Base-by-base conservation (phyloP, 2,113 vertebrate species). In the Balaeniceps rex region DNA sequence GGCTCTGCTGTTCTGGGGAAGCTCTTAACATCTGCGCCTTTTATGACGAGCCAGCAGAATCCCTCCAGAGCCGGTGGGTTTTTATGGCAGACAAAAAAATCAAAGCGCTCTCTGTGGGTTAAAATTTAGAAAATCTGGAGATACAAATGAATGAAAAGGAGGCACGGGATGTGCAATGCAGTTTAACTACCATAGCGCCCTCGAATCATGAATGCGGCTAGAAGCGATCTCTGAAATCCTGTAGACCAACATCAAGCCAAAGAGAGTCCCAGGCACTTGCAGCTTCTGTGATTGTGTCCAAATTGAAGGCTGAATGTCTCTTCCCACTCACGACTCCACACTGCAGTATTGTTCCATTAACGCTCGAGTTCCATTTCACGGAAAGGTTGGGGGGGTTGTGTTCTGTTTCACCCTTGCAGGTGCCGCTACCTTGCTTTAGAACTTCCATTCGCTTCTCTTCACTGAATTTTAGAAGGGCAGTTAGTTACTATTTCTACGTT, bases 41-140 rank as follows among this genome's bases (percentile, higher is more conserved):
- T 96, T 28, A 38, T 84, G 77, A 28, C 3, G n/a, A 95, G 87
- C 69, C 94, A 81, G 90, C 77, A 82, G 74, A 78, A 79, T 71
- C 84, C 69, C 90, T 64, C 65, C 52, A 68, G 74, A 87, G 82
- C 52, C 0, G 0, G 55, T 51, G 90, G 57, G 69, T 2, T 84
- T 94, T 93, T 77, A 61, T 13, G 52, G 85, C 78, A 94, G 74
- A 47, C 23, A 74, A 69, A 34, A 34, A 93, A 90, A 93, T 78
- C 90, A 93, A 93, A 90, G 75, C 38, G 1, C 42, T 90, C 74
- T 90, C 78, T 33, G 66, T 40, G 61, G 78, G 85, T 72, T 87
- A 79, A 94, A 93, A 85, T 90, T 46, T 60, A 85, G 87, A 42
- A 55, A 85, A 85, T 40, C 51, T 21, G 8, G 69, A 93, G 87